Conservation (phyloP, 2,888 invertebrate genomes). For the Nomada fabriciana region DNA sequence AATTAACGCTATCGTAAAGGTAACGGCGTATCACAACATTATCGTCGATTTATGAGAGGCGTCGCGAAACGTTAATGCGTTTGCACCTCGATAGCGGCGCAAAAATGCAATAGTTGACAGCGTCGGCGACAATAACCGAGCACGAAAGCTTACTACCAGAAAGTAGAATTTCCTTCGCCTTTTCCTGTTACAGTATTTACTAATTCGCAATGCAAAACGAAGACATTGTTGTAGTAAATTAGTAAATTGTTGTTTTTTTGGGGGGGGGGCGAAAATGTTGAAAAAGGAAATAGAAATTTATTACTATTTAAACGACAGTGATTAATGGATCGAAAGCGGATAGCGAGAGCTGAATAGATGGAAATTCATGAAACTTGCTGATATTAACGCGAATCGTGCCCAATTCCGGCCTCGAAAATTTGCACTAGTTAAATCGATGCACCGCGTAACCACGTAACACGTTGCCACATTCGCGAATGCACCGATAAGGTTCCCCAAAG, state of each 20-base stretch:
- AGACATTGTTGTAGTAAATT: too few species aligned
- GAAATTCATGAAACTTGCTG: conserved; percentile 5
- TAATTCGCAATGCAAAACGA: not conserved
- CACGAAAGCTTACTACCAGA: not conserved
- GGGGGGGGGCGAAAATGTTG: not conserved
- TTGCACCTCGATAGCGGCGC: conserved; percentile 40
- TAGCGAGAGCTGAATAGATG: not conserved
- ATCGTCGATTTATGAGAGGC: conserved; percentile 32
- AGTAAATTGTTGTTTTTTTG: too few species aligned
- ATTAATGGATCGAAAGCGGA: conserved; percentile 10
- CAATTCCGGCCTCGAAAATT: conserved; percentile 27
- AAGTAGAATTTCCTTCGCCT: not conserved
- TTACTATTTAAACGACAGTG: conserved; percentile 7
- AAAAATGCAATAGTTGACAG: conserved; percentile 6
- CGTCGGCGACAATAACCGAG: not conserved
- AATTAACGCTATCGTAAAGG: conserved; percentile 52
- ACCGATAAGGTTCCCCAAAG: conserved; percentile 51
- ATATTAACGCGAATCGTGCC: conserved; percentile 9
- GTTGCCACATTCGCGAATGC: conserved; percentile 55
- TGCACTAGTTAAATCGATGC: conserved; percentile 52
- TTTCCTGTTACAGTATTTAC: not conserved
- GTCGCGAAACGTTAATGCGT: conserved; percentile 26
- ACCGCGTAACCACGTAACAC: conserved; percentile 39
- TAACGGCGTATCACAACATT: conserved; percentile 27
- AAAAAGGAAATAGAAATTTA: not conserved